A percentile compares a stretch with the other conserved stretches of the same genome.
phyloP scores from a whole-genome alignment of 2,888 invertebrate species.

The Taphrorychus bicolor region DNA sequence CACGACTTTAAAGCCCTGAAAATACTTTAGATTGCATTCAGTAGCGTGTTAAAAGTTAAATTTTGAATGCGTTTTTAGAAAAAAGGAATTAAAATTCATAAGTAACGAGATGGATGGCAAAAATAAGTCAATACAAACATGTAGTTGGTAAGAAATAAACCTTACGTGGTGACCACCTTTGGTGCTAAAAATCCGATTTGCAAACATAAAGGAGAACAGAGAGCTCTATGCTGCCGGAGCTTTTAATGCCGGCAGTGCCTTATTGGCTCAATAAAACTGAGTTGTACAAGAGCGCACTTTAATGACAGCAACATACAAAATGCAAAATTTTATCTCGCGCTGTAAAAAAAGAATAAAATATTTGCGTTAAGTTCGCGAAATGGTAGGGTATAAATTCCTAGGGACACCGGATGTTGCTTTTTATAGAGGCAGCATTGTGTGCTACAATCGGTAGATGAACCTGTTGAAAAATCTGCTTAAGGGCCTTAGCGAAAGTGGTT shows the following conservation, averaged over 20 bases:
- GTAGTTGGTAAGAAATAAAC: too few relatives aligned
- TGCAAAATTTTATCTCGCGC: slow-evolving; percentile 48
- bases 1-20: too few relatives aligned
- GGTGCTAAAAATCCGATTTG: slow-evolving; percentile 43
- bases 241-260: slow-evolving; percentile 45
- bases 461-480: neutral
- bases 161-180: too few relatives aligned
- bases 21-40: too few relatives aligned
- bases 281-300: slow-evolving; percentile 46
- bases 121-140: too few relatives aligned
- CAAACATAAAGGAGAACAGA: slow-evolving; percentile 44
- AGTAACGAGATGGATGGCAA: too few relatives aligned
- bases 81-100: too few relatives aligned
- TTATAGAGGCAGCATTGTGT: neutral
- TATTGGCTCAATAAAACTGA: slow-evolving; percentile 44
- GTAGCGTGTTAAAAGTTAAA: too few relatives aligned
- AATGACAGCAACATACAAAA: slow-evolving; percentile 43
- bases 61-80: too few relatives aligned
- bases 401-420: slow-evolving; percentile 15
- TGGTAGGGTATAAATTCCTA: slow-evolving; percentile 23
- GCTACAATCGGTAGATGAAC: neutral
- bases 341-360: slow-evolving; percentile 47
- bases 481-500: neutral
- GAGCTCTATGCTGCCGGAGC: slow-evolving; percentile 36
- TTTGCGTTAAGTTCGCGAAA: slow-evolving; percentile 39